Percentiles rank a stretch among this genome's conserved stretches.
Evolutionary conservation across 2,888 invertebrate genomes (phyloP).

Genomic region (Phyto melanocephala): DNA sequence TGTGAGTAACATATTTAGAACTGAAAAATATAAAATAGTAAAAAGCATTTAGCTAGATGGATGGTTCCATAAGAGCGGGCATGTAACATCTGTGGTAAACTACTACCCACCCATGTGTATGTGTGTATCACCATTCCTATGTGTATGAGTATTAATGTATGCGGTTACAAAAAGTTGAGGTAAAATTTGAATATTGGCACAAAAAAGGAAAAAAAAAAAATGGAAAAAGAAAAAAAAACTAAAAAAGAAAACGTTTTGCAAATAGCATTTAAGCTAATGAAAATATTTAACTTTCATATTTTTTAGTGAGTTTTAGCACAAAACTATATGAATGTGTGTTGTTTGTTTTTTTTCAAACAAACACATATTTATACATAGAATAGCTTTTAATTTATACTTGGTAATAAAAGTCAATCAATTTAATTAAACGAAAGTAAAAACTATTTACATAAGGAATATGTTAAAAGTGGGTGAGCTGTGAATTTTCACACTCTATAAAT

Average conservation of each 20-base stretch:
- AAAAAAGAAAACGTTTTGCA: background rate
- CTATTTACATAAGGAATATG: background rate
- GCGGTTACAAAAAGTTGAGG: constrained; percentile 41
- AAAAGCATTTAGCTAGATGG: constrained; percentile 48
- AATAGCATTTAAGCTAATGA: constrained; percentile 49
- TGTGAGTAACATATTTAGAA: background rate
- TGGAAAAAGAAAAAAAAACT: background rate
- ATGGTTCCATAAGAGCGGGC: constrained; percentile 22
- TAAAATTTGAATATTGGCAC: constrained; percentile 50
- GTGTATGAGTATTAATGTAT: constrained; percentile 37
- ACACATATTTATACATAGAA: background rate
- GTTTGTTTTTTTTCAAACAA: no score
- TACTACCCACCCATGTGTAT: background rate
- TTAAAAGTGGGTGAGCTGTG: background rate
- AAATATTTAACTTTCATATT: background rate
- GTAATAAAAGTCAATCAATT: background rate
- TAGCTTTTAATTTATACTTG: background rate
- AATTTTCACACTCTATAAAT: background rate
- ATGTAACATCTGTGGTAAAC: constrained; percentile 34
- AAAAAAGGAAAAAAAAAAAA: background rate
- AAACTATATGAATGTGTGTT: no score
- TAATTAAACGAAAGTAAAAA: constrained; percentile 3
- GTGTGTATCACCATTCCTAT: background rate
- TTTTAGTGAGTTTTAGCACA: background rate
- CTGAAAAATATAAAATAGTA: constrained; percentile 14